Evolutionary conservation across 2,888 invertebrate species (phyloP).

Genomic region (Parapristionchus giblindavisi): DNA sequence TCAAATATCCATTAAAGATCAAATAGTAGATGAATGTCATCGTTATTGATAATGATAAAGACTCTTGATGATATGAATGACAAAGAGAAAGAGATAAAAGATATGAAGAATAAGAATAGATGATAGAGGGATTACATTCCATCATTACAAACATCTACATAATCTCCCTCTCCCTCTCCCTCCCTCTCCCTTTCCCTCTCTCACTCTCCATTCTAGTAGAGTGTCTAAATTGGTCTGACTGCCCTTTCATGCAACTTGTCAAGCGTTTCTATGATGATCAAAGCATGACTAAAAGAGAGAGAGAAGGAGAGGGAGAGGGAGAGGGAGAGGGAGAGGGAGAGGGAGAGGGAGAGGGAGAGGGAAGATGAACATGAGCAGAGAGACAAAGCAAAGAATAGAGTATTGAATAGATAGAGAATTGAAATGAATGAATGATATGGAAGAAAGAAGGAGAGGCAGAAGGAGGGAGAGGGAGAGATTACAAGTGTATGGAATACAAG

Average conservation of each 20-base stretch:
- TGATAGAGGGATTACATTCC: too few relatives aligned
- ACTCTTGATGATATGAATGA: neutral
- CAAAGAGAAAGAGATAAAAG: conserved; percentile 6
- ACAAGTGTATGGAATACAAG: too few relatives aligned
- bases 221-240: too few relatives aligned
- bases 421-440: too few relatives aligned
- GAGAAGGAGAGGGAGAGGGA: neutral
- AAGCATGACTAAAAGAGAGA: conserved; percentile 5
- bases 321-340: conserved; percentile 19
- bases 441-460: too few relatives aligned
- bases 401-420: too few relatives aligned
- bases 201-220: neutral
- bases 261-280: neutral
- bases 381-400: too few relatives aligned
- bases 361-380: neutral
- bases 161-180: neutral
- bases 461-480: too few relatives aligned
- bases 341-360: conserved; percentile 12
- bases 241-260: neutral
- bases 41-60: neutral
- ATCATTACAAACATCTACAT: neutral
- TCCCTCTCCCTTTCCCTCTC: neutral
- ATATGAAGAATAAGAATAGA: too few relatives aligned
- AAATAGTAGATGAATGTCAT: neutral
- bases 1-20: too few relatives aligned